Base-by-base conservation (phyloP, 2,888 invertebrate species). In the Parnassius orleans region DNA sequence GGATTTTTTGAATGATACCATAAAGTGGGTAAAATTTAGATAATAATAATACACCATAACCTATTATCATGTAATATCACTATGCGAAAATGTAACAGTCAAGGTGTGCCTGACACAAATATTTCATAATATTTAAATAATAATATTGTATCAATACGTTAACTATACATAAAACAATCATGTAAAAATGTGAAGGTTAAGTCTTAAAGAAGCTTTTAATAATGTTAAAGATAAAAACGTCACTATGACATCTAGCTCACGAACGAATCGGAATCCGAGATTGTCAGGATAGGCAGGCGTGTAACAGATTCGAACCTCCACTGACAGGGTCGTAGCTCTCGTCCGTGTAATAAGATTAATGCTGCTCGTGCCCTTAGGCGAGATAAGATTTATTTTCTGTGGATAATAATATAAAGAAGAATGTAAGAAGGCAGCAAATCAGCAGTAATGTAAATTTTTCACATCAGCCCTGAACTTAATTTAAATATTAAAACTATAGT, bases 201-300 rank as follows among this genome's bases (percentile, higher is more conserved):
- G n/a, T 52, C 61, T 56, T 47, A 54, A 67, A 61, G 58, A 63
- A 60, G 60, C 63, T 63, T 59, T 64, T 64, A 60, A 56, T 56
- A 60, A 64, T 56, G 57, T 46, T 44, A 50, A 61, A 75, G 77
- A 80, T 77, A 73, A 81, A 79, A 76, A 81, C 77, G 72, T 75
- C 77, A 78, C 67, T 80, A 78, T 81, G 89, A 89, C 86, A 82
- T 81, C 75, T 75, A 76, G 78, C 81, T 88, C 90, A 89, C 87
- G 89, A 87, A 75, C 72, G 65, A 70, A 70, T 73, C 70, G 79
- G 78, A 82, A 80, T 79, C 77, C 73, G 68, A 67, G 72, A 64
- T 77, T 77, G 80, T 81, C 82, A 76, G 69, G 75, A 74, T 70
- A 70, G 69, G 68, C 70, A 74, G 77, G 61, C 58, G 60, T 65